Evolutionary conservation across 2,888 invertebrate genomes (phyloP), one percentile per base, ranked within the genome.

Genomic region (Polydrusus cervinus): DNA sequence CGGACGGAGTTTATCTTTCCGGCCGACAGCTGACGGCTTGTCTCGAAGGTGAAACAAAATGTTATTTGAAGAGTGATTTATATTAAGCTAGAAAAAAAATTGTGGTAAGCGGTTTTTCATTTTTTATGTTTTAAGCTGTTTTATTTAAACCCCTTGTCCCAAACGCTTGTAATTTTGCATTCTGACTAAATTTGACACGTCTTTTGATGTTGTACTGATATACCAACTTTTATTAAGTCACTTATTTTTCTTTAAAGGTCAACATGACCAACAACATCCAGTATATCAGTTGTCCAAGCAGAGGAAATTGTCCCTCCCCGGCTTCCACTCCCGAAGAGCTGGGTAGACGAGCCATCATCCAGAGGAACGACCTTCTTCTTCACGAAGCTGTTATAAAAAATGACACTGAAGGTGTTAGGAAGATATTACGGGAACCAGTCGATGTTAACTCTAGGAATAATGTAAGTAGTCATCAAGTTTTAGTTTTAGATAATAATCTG

Each of bases 381-480:
- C 93, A 93, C 84, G 93, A 93, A 82, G 93, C 93, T 2, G 93
- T 93, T 40, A 93, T 93, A 84, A 93, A 93, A 85, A 93, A 93
- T 83, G 93, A 93, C 83, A 89, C 91, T 0, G 92, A 91, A 1
- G 90, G 91, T 0, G 93, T 93, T 16, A 87, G 90, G 61, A 91
- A 90, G 82, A 91, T 93, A 10, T 87, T 93, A 70, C 89, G 88
- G 80, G 89, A 92, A 79, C 92, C 91, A 0, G 90, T 92, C 30
- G 92, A 93, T 83, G 91, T 93, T 81, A 92, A 93, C 85, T 93
- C 91, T 74, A 89, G 93, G 81, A 93, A 93, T 83, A 93, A 93
- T 84, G 93, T 93, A 81, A 90, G 91, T 90, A 67, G 9, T 43
- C 47, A 30, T 30, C 30, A 30, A 7, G 3, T 30, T 30, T 30